These are phyloP conservation scores for Antennarius striatus DNA, from an alignment of 2,113 vertebrate genomes.

Conservation along the genomic window DNA sequence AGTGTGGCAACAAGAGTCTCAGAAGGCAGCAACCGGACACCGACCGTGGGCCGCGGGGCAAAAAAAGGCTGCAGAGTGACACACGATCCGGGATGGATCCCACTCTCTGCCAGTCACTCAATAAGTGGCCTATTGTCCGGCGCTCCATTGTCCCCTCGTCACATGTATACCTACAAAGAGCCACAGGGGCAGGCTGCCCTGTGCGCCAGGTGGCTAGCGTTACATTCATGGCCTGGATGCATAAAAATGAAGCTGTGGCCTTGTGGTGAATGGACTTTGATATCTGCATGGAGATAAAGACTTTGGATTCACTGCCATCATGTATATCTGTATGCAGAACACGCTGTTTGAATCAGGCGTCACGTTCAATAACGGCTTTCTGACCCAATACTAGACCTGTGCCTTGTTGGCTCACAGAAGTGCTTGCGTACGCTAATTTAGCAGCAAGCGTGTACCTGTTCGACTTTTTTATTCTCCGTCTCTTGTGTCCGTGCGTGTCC, in stretches of 20 bases:
- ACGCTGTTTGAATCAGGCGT: slow-evolving; percentile 10
- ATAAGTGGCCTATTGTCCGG: slow-evolving; percentile 71
- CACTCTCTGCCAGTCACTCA: slow-evolving; percentile 68
- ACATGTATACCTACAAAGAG: slow-evolving; percentile 67
- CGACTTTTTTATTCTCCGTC: background rate
- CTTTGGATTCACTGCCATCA: slow-evolving; percentile 22
- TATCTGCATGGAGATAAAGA: slow-evolving; percentile 36
- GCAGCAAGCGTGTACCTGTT: slow-evolving; percentile 36
- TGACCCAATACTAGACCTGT: slow-evolving; percentile 7
- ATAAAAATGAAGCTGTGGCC: slow-evolving; percentile 47
- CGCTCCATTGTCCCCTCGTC: slow-evolving; percentile 65
- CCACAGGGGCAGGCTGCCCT: slow-evolving; percentile 54
- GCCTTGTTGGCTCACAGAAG: background rate
- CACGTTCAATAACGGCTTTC: background rate
- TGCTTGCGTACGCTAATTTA: background rate
- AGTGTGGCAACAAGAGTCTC: background rate
- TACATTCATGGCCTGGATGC: slow-evolving; percentile 57
- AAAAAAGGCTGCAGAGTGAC: slow-evolving; percentile 58
- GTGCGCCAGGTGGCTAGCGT: slow-evolving; percentile 60
- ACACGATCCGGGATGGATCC: slow-evolving; percentile 63
- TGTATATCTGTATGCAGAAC: background rate
- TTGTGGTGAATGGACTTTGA: slow-evolving; percentile 39
- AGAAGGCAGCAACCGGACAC: slow-evolving; percentile 58
- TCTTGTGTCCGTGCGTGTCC: slow-evolving; percentile 29
- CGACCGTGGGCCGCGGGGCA: slow-evolving; percentile 29